Conservation (phyloP, 1,140 invertebrate species). For the Panagrolaimus sp. region DNA sequence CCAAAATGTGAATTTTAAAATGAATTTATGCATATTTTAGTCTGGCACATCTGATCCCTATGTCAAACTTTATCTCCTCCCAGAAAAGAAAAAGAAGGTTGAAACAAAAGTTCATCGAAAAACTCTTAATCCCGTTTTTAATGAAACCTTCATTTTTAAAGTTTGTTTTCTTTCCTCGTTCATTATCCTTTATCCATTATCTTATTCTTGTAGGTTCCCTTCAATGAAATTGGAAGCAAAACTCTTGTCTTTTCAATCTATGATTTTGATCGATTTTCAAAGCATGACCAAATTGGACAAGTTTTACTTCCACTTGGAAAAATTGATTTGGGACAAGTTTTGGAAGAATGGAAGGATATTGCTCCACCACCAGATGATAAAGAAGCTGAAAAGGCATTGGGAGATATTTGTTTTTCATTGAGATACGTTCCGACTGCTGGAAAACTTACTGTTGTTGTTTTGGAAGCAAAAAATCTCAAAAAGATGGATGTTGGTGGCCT, state of each 20-base stretch:
- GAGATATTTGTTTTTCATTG: slow-evolving; percentile 98
- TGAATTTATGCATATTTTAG: too few relatives aligned
- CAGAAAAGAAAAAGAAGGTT: slow-evolving; percentile 99
- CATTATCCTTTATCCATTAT: background rate
- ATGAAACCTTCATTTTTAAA: slow-evolving; percentile 98
- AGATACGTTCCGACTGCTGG: slow-evolving; percentile 96
- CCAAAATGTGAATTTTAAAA: too few relatives aligned
- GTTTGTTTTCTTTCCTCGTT: slow-evolving; percentile 63
- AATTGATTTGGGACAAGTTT: slow-evolving; percentile 93
- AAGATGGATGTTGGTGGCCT: slow-evolving; percentile 99
- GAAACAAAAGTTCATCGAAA: slow-evolving; percentile 99
- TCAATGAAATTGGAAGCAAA: slow-evolving; percentile 95
- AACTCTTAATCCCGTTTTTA: slow-evolving; percentile 94
- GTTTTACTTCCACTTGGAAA: slow-evolving; percentile 94
- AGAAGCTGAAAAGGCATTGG: slow-evolving; percentile 93
- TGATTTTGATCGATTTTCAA: slow-evolving; percentile 98
- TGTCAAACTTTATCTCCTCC: slow-evolving; percentile 77
- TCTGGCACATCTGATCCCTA: slow-evolving; percentile 69
- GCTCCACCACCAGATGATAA: slow-evolving; percentile 95
- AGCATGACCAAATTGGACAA: slow-evolving; percentile 99
- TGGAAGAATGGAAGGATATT: slow-evolving; percentile 97
- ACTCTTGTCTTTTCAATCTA: slow-evolving; percentile 97
- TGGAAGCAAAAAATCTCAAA: slow-evolving; percentile 97
- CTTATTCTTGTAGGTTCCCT: slow-evolving; percentile 71
- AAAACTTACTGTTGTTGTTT: slow-evolving; percentile 92